Evolutionary conservation across 1,140 invertebrate species (phyloP).

Genomic region (Macrotrachela quadricornifera): DNA sequence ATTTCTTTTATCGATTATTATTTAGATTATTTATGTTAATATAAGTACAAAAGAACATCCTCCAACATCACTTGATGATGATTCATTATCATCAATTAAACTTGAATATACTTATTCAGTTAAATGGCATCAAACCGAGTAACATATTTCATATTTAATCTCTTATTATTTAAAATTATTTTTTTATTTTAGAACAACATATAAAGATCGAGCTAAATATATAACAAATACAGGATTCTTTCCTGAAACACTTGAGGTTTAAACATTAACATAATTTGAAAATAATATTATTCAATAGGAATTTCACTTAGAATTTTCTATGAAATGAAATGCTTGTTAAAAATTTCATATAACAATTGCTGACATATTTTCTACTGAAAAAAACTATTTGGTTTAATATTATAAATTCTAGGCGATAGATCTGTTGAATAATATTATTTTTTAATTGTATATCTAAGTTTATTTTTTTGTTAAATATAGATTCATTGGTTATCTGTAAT

Average conservation of each 20-base stretch:
- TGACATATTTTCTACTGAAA: too few relatives aligned
- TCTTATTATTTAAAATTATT: too few relatives aligned
- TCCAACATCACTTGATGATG: slow-evolving; percentile 26
- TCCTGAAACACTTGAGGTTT: slow-evolving; percentile 33
- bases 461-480: slow-evolving; percentile 16
- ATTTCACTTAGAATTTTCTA: background rate
- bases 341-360: too few relatives aligned
- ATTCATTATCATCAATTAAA: slow-evolving; percentile 11
- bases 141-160: too few relatives aligned
- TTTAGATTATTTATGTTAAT: slow-evolving; percentile 34
- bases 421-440: too few relatives aligned
- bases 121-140: slow-evolving; percentile 31
- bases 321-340: too few relatives aligned
- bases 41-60: slow-evolving; percentile 29
- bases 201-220: slow-evolving; percentile 25
- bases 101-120: slow-evolving; percentile 32
- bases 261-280: too few relatives aligned
- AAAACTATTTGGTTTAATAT: too few relatives aligned
- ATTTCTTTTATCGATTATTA: background rate
- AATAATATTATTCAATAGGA: too few relatives aligned
- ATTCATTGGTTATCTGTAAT: slow-evolving; percentile 39
- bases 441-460: background rate
- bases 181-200: slow-evolving; percentile 11
- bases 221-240: slow-evolving; percentile 33
- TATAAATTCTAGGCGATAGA: too few relatives aligned